Evolutionary conservation across 2,113 vertebrate genomes (phyloP).

Genomic region (Rhinoderma darwinii): DNA sequence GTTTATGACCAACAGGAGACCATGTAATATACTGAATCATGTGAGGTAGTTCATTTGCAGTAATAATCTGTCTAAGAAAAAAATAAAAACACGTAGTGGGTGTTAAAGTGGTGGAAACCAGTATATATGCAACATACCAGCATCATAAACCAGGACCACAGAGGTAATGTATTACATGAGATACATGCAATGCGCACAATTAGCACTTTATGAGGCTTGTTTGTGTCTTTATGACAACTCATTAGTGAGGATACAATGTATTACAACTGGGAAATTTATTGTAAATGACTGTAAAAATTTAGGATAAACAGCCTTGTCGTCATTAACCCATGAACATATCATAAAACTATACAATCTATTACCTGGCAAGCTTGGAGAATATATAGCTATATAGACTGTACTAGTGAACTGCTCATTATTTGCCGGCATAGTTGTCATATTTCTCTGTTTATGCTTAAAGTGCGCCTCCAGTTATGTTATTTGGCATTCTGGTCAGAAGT

Average conservation of each 20-base stretch:
- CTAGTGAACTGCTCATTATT: background rate
- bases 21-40: slow-evolving; percentile 75
- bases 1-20: slow-evolving; percentile 77
- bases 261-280: slow-evolving; percentile 25
- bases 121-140: background rate
- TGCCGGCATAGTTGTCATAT: too few relatives aligned
- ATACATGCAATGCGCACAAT: background rate
- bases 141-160: background rate
- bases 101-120: background rate
- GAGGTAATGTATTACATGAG: background rate
- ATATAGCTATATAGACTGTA: background rate
- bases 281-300: background rate
- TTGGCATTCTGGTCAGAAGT: too few relatives aligned
- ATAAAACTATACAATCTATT: background rate
- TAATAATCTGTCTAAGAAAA: slow-evolving; percentile 66
- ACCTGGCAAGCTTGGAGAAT: background rate
- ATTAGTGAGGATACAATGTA: background rate
- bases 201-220: slow-evolving; percentile 37
- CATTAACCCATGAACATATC: background rate
- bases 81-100: background rate
- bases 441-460: too few relatives aligned
- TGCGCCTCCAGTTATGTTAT: too few relatives aligned
- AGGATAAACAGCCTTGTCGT: background rate
- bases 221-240: slow-evolving; percentile 18
- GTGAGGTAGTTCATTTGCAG: slow-evolving; percentile 65